These are phyloP conservation scores for Natrix natrix DNA, from an alignment of 2,797 vertebrate species.

Conservation along the genomic window DNA sequence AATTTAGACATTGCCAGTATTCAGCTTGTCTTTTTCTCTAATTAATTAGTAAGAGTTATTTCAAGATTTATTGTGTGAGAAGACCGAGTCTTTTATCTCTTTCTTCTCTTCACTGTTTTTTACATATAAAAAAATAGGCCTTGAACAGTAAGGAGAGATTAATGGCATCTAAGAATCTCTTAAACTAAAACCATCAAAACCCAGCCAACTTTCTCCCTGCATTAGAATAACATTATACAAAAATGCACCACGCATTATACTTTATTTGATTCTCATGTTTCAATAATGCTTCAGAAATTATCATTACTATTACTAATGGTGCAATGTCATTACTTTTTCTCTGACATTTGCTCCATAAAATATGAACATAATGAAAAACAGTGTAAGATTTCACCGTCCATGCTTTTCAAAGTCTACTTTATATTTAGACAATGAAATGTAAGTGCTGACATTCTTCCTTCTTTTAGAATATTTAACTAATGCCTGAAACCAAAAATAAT, in stretches of 20 bases:
- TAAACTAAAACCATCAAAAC: not conserved
- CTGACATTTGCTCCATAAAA: not conserved
- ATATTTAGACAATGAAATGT: not conserved
- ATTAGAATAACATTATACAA: not conserved
- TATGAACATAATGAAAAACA: constrained; percentile 2
- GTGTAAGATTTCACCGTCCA: not conserved
- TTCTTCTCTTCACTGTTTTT: not conserved
- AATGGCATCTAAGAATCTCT: not conserved
- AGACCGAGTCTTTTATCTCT: not conserved
- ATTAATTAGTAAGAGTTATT: not conserved
- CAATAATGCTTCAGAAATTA: not conserved
- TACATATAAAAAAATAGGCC: not conserved
- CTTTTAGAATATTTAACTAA: not conserved
- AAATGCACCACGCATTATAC: not conserved
- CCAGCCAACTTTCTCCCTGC: not conserved
- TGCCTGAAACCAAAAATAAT: not conserved
- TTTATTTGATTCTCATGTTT: not conserved
- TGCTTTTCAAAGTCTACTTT: constrained; percentile 19
- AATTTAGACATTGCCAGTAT: not conserved
- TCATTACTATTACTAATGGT: not conserved
- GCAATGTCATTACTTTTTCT: not conserved
- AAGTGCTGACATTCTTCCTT: not conserved
- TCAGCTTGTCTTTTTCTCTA: not conserved
- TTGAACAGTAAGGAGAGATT: not conserved
- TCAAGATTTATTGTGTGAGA: not conserved